Evolutionary conservation across 2,113 vertebrate species (phyloP), one percentile per base, ranked within the genome.

Genomic region (Solenodon paradoxus): DNA sequence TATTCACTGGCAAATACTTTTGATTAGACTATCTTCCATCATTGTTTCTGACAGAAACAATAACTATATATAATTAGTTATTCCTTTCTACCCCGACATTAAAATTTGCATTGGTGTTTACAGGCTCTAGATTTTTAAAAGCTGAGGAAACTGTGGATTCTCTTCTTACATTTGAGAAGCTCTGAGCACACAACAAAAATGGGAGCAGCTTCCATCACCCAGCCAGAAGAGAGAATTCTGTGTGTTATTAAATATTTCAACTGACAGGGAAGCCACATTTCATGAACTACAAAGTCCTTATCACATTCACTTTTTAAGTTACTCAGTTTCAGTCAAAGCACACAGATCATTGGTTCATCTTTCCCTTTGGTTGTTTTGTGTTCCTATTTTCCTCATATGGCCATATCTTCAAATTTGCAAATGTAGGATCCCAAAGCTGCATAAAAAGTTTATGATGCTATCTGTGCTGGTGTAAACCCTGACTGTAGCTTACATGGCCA

Each of bases 1-100:
- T 82, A 93, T 53, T 75, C 66, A 92, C 26, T 45, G 71, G 79
- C 80, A 86, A 95, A 69, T 17, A 51, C 28, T 35, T 94, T 92
- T 79, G 92, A 95, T 95, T 78, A 79, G 63, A 66, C 92, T 63
- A 30, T 93, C 80, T 88, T 79, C 83, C 8, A 35, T 74, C 96
- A 92, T 35, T 95, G 90, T 85, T 92, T 78, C 72, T 68, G 63
- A 92, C 10, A 88, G 87, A 32, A 32, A 71, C 59, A 57, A 82
- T 75, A 79, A 78, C 22, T 30, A 63, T 11, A 28, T 55, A 66
- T 22, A 86, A 64, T 55, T 93, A 92, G 75, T 77, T 94, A 90
- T 64, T 78, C 75, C 87, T 53, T 77, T 85, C 81, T 26, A 95
- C 79, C 49, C 87, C 57, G 49, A 79, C 92, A 92, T 90, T 95